Conservation (phyloP, 1,140 invertebrate genomes). For the Zaprionus nigranus region DNA sequence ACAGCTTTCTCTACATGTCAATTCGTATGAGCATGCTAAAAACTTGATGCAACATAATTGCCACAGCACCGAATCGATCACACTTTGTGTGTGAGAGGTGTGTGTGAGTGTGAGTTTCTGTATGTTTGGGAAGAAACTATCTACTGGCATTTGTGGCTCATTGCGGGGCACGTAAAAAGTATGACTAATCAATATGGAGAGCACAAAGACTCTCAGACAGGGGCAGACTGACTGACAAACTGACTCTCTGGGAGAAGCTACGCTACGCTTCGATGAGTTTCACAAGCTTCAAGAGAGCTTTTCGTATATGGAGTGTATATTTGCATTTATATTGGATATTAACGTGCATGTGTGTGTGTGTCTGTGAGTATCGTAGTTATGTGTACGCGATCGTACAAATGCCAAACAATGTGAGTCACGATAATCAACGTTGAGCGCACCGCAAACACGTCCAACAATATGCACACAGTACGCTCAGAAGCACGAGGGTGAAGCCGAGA, state of each 20-base stretch:
- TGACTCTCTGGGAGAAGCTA: constrained; percentile 36
- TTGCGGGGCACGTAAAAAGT: constrained; percentile 48
- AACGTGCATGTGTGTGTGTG: constrained; percentile 5
- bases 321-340: constrained; percentile 55
- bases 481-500: constrained; percentile 24
- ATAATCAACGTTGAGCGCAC: constrained; percentile 69
- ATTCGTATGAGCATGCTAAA: constrained; percentile 52
- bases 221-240: background rate
- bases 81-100: background rate
- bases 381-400: constrained; percentile 69
- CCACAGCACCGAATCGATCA: constrained; percentile 24
- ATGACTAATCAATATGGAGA: constrained; percentile 55
- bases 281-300: constrained; percentile 52
- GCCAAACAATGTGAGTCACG: constrained; percentile 79
- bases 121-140: constrained; percentile 37
- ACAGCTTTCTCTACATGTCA: constrained; percentile 55
- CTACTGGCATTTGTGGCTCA: constrained; percentile 43
- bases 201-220: constrained; percentile 40
- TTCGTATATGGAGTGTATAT: constrained; percentile 50
- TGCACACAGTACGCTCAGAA: constrained; percentile 23
- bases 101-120: constrained; percentile 4
- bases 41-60: constrained; percentile 46
- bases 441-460: constrained; percentile 70
- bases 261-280: constrained; percentile 45
- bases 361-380: constrained; percentile 52